These are phyloP conservation scores for Orbicella faveolata DNA, from an alignment of 64 coral and sea anemone genomes.

Conservation along the genomic window DNA sequence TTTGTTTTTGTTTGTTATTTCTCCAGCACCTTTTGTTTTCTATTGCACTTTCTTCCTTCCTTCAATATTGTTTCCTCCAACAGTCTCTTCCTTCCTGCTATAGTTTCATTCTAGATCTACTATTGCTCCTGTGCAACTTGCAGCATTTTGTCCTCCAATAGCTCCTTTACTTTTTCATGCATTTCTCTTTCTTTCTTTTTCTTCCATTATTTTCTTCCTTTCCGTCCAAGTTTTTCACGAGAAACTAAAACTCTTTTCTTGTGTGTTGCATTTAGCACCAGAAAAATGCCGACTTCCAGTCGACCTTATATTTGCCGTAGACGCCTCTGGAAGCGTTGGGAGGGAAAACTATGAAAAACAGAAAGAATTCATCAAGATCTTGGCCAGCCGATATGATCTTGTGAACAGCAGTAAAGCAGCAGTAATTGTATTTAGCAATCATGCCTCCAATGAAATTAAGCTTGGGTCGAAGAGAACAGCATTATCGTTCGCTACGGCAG, in stretches of 20 bases:
- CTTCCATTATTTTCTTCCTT: too few relatives aligned
- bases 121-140: too few relatives aligned
- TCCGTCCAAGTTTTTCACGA: background rate
- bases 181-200: too few relatives aligned
- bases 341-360: background rate
- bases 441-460: background rate
- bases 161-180: too few relatives aligned
- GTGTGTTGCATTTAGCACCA: background rate
- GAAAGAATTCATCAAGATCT: constrained; percentile 13
- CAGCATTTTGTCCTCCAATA: too few relatives aligned
- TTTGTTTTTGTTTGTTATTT: too few relatives aligned
- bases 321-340: constrained; percentile 22
- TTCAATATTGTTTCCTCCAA: too few relatives aligned
- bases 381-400: constrained; percentile 27
- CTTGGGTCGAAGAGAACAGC: background rate
- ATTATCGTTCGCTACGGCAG: constrained; percentile 8
- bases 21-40: too few relatives aligned
- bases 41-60: too few relatives aligned
- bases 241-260: background rate
- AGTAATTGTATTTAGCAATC: background rate
- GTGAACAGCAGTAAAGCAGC: background rate
- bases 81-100: too few relatives aligned
- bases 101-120: too few relatives aligned
- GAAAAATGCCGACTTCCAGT: constrained; percentile 10
- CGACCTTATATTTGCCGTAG: constrained; percentile 4